Evolutionary conservation across 2,113 vertebrate genomes (phyloP), one percentile per base, ranked within the genome.

Genomic region (Xenopus laevis): DNA sequence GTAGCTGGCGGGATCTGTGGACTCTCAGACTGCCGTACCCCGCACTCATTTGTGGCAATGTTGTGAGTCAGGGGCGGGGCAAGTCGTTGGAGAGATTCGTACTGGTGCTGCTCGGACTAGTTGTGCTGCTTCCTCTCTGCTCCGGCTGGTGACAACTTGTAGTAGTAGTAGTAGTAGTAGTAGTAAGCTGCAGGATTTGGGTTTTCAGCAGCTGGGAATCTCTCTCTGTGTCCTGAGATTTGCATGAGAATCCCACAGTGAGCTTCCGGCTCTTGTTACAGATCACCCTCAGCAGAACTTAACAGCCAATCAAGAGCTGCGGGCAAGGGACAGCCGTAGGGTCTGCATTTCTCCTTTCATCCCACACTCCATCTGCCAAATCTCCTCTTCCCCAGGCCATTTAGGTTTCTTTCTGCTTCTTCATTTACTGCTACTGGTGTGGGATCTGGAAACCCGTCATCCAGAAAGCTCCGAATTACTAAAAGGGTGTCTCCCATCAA

Each of bases 111-210:
- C 92, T 91, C 92, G 93, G 88, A 92, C 91, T 89, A 87, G 91
- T 90, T 87, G 81, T 91, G 91, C 89, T 83, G 89, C 90, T 91
- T 91, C 59, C 60, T 77, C 93, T 93, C 92, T 94, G 91, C 30
- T 91, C 89, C 79, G 89, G 93, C 92, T 92, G 95, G 93, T 93
- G 94, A 96, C 93, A 93, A 94, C 90, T 90, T 90, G 90, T 95
- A 96, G 94, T 94, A 90, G n/a, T n/a, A n/a, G n/a, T n/a, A 95
- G 93, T 91, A 96, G 83, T 94, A 96, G 91, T n/a, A n/a, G 89
- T 95, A 96, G 94, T 94, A 89, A 95, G 93, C 92, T 96, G 83
- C 95, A 96, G 92, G 89, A 92, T 92, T 95, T 93, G 88, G 23
- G 92, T 91, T 92, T 77, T 10, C 47, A 70, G 60, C 67, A 67